Evolutionary conservation across 1,140 invertebrate species (phyloP).

Genomic region (Leucophenga varia): DNA sequence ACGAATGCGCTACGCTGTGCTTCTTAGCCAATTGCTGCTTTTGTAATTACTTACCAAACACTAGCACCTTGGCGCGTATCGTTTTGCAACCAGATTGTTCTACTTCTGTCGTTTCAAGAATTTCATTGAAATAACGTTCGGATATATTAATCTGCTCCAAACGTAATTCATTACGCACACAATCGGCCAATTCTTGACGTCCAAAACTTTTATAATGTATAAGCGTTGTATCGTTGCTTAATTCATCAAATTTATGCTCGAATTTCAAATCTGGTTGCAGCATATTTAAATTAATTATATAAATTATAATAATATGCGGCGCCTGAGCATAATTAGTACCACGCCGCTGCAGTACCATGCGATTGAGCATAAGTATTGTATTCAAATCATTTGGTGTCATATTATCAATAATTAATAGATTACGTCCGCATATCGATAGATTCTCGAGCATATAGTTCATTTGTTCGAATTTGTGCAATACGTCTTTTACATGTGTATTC

Average conservation of each 20-base stretch:
- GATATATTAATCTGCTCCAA: slow-evolving; percentile 13
- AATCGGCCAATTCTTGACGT: slow-evolving; percentile 13
- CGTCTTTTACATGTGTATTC: slow-evolving; percentile 12
- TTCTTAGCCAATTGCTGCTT: too few relatives aligned
- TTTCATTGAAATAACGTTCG: not conserved
- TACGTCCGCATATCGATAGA: slow-evolving; percentile 25
- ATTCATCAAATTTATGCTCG: not conserved
- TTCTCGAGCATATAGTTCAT: slow-evolving; percentile 3
- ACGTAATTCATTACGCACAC: slow-evolving; percentile 18
- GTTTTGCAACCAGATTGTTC: slow-evolving; percentile 26
- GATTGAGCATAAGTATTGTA: slow-evolving; percentile 13
- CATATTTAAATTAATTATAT: slow-evolving; percentile 25
- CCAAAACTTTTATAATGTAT: slow-evolving; percentile 18
- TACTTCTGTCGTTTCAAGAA: slow-evolving; percentile 1
- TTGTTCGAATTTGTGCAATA: not conserved
- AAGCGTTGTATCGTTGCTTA: slow-evolving; percentile 3
- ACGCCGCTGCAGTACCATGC: too few relatives aligned
- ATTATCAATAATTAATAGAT: slow-evolving; percentile 30
- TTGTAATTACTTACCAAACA: slow-evolving; percentile 19
- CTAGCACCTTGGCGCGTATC: slow-evolving; percentile 24
- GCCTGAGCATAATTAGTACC: too few relatives aligned
- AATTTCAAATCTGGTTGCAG: slow-evolving; percentile 3
- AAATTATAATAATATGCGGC: slow-evolving; percentile 27
- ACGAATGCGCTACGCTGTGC: too few relatives aligned
- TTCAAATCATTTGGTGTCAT: slow-evolving; percentile 13